Conservation (phyloP, 2,797 vertebrate species). For the Nannoperca obscura region DNA sequence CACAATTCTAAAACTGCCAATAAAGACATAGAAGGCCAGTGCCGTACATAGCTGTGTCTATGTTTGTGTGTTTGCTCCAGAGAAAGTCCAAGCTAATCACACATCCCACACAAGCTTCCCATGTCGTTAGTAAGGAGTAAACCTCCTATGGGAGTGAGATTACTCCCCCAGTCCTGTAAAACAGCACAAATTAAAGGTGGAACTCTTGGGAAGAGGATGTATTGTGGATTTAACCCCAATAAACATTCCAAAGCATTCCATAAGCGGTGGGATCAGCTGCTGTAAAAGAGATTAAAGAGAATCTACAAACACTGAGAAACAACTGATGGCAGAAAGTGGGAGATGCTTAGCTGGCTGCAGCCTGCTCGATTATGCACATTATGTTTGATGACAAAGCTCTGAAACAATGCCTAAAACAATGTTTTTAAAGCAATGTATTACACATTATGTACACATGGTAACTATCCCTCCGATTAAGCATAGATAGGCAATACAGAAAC, state of each 20-base stretch:
- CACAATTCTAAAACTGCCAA: background rate
- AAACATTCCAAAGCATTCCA: constrained; percentile 24
- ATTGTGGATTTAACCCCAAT: constrained; percentile 21
- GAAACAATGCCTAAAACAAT: background rate
- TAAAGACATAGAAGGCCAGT: background rate
- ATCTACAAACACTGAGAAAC: constrained; percentile 8
- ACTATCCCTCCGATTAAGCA: background rate
- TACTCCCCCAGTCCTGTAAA: constrained; percentile 28
- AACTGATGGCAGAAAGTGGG: background rate
- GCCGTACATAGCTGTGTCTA: constrained; percentile 9
- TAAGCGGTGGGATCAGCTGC: constrained; percentile 27
- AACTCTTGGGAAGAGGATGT: background rate
- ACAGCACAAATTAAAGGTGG: constrained; percentile 39
- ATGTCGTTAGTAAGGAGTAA: constrained; percentile 53
- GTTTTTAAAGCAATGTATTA: background rate
- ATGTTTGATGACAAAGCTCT: background rate
- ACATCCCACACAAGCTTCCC: constrained; percentile 65
- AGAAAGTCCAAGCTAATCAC: constrained; percentile 23
- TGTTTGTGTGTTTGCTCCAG: constrained; percentile 27
- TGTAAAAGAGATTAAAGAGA: constrained; percentile 21
- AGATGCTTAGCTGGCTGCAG: constrained; percentile 13
- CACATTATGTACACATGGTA: background rate
- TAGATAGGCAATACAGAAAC: background rate
- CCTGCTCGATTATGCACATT: background rate
- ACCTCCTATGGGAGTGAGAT: constrained; percentile 21